Evolutionary conservation across 2,888 invertebrate species (phyloP).

Genomic region (Tetragonula carbonaria): DNA sequence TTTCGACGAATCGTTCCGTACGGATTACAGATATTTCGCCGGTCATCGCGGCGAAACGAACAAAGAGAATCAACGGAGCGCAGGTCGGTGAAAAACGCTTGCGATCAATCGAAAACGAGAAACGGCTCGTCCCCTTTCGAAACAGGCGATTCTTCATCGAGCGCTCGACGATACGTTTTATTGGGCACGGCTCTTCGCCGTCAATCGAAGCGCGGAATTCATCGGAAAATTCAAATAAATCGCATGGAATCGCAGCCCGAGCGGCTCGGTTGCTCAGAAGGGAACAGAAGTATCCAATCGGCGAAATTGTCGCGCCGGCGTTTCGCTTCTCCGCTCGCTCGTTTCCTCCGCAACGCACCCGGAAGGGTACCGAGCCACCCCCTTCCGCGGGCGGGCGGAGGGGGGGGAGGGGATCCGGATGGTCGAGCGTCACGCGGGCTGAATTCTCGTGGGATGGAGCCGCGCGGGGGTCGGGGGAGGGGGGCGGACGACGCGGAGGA

Average conservation of each 20-base stretch:
- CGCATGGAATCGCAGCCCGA: constrained; percentile 27
- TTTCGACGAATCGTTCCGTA: neutral
- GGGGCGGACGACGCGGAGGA: neutral
- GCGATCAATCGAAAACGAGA: constrained; percentile 18
- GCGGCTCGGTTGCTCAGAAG: constrained; percentile 31
- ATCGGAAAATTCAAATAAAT: constrained; percentile 49
- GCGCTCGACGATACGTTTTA: constrained; percentile 42
- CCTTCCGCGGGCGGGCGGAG: neutral
- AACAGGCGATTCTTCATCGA: constrained; percentile 22
- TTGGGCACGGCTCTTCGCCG: constrained; percentile 28
- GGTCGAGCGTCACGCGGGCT: constrained; percentile 26
- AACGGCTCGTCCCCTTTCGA: neutral
- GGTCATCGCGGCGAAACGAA: too few relatives aligned
- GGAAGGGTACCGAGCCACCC: constrained; percentile 22
- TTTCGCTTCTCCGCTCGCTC: constrained; percentile 37
- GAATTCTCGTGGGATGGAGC: neutral
- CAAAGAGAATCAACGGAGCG: too few relatives aligned
- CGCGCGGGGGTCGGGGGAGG: neutral
- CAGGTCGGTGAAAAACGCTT: neutral
- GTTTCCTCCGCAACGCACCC: constrained; percentile 53
- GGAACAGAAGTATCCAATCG: constrained; percentile 63
- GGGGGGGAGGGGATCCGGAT: neutral
- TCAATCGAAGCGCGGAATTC: constrained; percentile 47
- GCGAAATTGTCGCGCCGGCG: constrained; percentile 60
- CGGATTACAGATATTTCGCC: neutral